Evolutionary conservation across 2,113 vertebrate species (phyloP).

Genomic region (Poeciliopsis prolifica): DNA sequence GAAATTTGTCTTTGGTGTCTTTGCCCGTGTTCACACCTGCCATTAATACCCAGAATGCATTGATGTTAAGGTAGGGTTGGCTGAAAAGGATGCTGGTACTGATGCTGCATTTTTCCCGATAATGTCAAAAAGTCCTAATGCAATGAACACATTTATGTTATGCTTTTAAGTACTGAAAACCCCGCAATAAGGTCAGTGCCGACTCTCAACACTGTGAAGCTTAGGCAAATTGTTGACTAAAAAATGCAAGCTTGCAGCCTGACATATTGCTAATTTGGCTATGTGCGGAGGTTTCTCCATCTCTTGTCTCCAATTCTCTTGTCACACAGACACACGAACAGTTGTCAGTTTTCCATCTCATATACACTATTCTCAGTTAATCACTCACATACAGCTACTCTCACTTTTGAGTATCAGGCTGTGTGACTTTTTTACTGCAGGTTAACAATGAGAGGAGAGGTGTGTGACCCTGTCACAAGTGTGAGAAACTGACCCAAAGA

Average conservation of each 20-base stretch:
- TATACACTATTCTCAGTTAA: conserved; percentile 16
- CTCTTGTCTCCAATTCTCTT: conserved; percentile 33
- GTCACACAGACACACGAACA: background rate
- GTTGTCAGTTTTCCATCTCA: conserved; percentile 27
- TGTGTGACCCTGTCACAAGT: conserved; percentile 78
- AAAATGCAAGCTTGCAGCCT: conserved; percentile 64
- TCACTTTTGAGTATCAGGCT: conserved; percentile 48
- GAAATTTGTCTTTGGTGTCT: too few species aligned
- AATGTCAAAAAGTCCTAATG: too few species aligned
- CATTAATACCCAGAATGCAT: too few species aligned
- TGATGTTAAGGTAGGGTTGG: too few species aligned
- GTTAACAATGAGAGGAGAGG: conserved; percentile 77
- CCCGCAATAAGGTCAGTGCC: too few species aligned
- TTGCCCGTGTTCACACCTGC: too few species aligned
- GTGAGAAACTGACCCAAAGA: conserved; percentile 77
- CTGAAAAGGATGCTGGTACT: background rate
- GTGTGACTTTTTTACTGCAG: conserved; percentile 60
- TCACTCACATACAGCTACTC: conserved; percentile 36
- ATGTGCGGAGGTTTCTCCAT: conserved; percentile 60
- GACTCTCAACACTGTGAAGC: background rate
- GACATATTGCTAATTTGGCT: conserved; percentile 73
- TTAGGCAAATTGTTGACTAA: conserved; percentile 67
- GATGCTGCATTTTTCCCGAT: background rate
- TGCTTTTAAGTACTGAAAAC: too few species aligned
- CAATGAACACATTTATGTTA: too few species aligned